These are phyloP conservation scores for Lydus trimaculatus DNA, from an alignment of 2,888 invertebrate species.

Conservation along the genomic window DNA sequence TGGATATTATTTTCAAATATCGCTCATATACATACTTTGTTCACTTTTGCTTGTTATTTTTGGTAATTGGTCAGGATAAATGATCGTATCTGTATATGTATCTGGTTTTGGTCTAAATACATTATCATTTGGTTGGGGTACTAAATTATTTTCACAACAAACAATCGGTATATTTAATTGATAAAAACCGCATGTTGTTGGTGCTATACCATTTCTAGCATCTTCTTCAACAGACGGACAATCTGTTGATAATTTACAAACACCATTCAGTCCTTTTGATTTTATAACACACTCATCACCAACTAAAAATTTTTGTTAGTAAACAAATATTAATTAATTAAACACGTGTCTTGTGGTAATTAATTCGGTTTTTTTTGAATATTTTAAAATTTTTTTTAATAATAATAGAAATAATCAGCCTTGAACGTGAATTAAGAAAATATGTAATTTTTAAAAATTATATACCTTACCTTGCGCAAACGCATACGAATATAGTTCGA, in stretches of 20 bases:
- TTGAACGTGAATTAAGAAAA: slow-evolving; percentile 22
- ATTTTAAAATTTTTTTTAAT: background rate
- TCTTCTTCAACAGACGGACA: slow-evolving; percentile 50
- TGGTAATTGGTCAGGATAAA: slow-evolving; percentile 34
- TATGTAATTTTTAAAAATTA: slow-evolving; percentile 14
- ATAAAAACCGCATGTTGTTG: slow-evolving; percentile 52
- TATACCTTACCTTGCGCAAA: slow-evolving; percentile 37
- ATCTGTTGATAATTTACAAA: slow-evolving; percentile 46
- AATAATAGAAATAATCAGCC: slow-evolving; percentile 15
- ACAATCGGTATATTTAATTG: slow-evolving; percentile 48
- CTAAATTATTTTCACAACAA: slow-evolving; percentile 51
- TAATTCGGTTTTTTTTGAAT: background rate
- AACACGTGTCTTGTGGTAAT: background rate
- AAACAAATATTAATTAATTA: slow-evolving; percentile 22
- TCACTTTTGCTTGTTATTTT: slow-evolving; percentile 43
- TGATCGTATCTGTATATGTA: slow-evolving; percentile 22
- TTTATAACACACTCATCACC: slow-evolving; percentile 45
- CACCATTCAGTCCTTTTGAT: slow-evolving; percentile 40
- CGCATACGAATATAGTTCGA: slow-evolving; percentile 26
- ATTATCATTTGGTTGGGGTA: slow-evolving; percentile 20
- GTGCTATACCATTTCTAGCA: slow-evolving; percentile 47
- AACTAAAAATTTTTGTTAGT: slow-evolving; percentile 36
- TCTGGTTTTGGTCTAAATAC: slow-evolving; percentile 1
- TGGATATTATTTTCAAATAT: background rate
- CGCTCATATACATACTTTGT: slow-evolving; percentile 45